Evolutionary conservation across 1,140 invertebrate species (phyloP), one percentile per base, ranked within the genome.

Genomic region (Ceratitis capitata): DNA sequence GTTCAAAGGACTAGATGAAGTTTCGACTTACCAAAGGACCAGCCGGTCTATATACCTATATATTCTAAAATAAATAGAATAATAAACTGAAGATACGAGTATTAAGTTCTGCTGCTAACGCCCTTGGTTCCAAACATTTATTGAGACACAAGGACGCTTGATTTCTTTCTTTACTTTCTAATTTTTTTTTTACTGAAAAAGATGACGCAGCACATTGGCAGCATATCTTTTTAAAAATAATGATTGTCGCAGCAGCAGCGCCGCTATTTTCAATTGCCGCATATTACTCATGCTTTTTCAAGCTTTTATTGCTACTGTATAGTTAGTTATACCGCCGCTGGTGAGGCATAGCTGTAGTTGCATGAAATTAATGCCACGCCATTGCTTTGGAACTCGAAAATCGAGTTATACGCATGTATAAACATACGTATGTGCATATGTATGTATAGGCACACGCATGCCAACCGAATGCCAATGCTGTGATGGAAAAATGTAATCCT

Each of bases 401-500:
- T 78, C 69, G 39, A 78, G 69, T 78, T 78, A 45, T 78, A 78
- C 69, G 69, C 69, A 78, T 78, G 69, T 10, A 78, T 14, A 10
- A 7, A 39, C 35, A 19, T 19, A 42, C 32, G 14, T 4, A 45
- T 12, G 14, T 61, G 14, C 58, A 61, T 29, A 29, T 3, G 29
- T 61, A 32, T 64, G 6, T 64, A n/a, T 56, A n/a, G n/a, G n/a
- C 49, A 23, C 10, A 64, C 69, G 35, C 32, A 78, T 78, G 23
- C 69, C n/a, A n/a, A 45, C 69, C 5, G 69, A 42, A 78, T 78
- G 19, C 69, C 69, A 78, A 78, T 78, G 19, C 69, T 45, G n/a
- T n/a, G n/a, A 78, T 45, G 69, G 39, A 78, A 78, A 78, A 78
- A 78, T 78, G 39, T 35, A 78, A 45, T 78, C n/a, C n/a, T n/a